Evolutionary conservation across 2,888 invertebrate species (phyloP).

Genomic region (Meghimatium bilineatum): DNA sequence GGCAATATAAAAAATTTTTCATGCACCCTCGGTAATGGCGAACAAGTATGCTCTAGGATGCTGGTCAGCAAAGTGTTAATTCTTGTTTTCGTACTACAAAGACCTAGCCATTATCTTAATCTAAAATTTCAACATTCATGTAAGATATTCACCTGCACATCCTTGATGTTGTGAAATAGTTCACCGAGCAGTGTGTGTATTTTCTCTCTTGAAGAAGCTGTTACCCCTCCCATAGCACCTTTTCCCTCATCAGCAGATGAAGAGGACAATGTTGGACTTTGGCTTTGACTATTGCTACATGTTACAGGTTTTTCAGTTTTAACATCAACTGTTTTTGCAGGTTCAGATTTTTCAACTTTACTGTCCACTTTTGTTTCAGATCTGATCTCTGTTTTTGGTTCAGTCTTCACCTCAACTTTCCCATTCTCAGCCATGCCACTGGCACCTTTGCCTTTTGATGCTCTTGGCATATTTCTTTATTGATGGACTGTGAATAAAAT

Average conservation of each 20-base stretch:
- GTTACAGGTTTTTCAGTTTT: conserved; percentile 28
- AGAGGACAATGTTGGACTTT: conserved; percentile 42
- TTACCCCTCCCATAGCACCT: conserved; percentile 34
- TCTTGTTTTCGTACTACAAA: not conserved
- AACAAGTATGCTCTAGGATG: too few relatives aligned
- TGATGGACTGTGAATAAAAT: not conserved
- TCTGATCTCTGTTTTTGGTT: conserved; percentile 10
- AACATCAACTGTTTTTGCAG: conserved; percentile 6
- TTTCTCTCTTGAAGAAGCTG: conserved; percentile 54
- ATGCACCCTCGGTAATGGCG: too few relatives aligned
- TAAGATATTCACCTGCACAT: conserved; percentile 82
- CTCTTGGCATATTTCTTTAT: conserved; percentile 35
- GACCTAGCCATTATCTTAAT: not conserved
- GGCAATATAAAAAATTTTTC: too few relatives aligned
- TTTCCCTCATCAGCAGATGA: conserved; percentile 37
- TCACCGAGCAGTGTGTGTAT: conserved; percentile 87
- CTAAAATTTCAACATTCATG: not conserved
- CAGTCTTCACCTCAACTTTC: conserved; percentile 15
- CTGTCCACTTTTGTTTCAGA: conserved; percentile 27
- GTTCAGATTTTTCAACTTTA: conserved; percentile 30
- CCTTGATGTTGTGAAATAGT: conserved; percentile 86
- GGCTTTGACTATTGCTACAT: conserved; percentile 11
- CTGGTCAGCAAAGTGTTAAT: too few relatives aligned
- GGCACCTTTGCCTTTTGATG: conserved; percentile 39
- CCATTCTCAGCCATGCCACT: not conserved